Evolutionary conservation across 2,797 vertebrate species (phyloP).

Genomic region (Cossypha niveicapilla): DNA sequence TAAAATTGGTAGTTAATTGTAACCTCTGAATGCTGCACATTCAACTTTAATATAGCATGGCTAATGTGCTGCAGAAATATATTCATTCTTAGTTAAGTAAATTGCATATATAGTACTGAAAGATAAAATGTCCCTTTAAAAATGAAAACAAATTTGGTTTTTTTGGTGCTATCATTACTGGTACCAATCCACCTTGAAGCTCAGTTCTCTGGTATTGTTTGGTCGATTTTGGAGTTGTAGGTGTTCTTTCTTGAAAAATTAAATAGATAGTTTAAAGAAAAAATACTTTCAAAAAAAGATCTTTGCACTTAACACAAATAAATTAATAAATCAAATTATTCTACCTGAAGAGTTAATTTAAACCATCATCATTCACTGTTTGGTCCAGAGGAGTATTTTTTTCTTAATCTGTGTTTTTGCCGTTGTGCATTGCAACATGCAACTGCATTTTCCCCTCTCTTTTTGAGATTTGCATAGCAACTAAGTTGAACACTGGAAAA

Average conservation of each 20-base stretch:
- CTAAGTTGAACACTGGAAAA: conserved; percentile 49
- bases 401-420: background rate
- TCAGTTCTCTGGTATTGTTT: background rate
- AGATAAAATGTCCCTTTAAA: background rate
- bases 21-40: background rate
- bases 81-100: background rate
- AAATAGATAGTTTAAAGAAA: background rate
- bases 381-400: background rate
- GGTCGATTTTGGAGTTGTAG: background rate
- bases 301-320: background rate
- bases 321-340: background rate
- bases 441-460: background rate
- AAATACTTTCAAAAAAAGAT: background rate
- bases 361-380: background rate
- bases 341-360: background rate
- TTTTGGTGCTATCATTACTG: background rate
- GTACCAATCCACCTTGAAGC: background rate
- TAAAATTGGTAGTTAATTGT: background rate
- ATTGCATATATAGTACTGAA: background rate
- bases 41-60: background rate
- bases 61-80: background rate
- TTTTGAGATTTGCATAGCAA: conserved; percentile 27
- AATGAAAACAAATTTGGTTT: background rate
- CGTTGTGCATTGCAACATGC: background rate
- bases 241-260: background rate